Conservation (phyloP, 1,140 invertebrate genomes). For the Trichonephila clavipes region DNA sequence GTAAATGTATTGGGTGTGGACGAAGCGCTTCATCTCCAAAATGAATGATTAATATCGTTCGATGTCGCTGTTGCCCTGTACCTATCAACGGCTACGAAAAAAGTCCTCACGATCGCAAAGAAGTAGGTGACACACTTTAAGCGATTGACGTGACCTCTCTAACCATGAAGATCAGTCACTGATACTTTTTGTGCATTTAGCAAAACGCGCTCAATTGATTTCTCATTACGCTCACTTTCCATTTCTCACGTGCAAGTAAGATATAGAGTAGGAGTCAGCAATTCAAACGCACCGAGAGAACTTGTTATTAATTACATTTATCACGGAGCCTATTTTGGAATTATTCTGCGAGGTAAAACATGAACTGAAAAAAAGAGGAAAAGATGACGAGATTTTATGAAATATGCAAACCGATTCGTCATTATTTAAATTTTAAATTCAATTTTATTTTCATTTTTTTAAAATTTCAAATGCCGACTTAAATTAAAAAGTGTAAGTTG, state of each 20-base stretch:
- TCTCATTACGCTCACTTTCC: not conserved
- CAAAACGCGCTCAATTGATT: not conserved
- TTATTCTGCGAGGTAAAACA: too few relatives aligned
- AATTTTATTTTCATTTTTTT: too few relatives aligned
- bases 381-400: too few relatives aligned
- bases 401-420: too few relatives aligned
- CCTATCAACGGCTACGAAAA: not conserved
- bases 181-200: not conserved
- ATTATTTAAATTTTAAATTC: too few relatives aligned
- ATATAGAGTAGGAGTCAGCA: too few relatives aligned
- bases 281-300: too few relatives aligned
- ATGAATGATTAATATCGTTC: not conserved
- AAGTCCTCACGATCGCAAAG: not conserved
- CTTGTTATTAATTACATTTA: too few relatives aligned
- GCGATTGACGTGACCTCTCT: slow-evolving; percentile 21
- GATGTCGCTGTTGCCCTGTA: not conserved
- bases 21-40: not conserved
- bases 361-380: too few relatives aligned
- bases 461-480: too few relatives aligned
- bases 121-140: slow-evolving; percentile 43
- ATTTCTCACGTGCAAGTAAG: not conserved
- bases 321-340: too few relatives aligned
- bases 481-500: too few relatives aligned
- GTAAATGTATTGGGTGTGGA: not conserved
- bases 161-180: not conserved